Conservation (phyloP, 2,113 vertebrate species). For the Grallaria varia region DNA sequence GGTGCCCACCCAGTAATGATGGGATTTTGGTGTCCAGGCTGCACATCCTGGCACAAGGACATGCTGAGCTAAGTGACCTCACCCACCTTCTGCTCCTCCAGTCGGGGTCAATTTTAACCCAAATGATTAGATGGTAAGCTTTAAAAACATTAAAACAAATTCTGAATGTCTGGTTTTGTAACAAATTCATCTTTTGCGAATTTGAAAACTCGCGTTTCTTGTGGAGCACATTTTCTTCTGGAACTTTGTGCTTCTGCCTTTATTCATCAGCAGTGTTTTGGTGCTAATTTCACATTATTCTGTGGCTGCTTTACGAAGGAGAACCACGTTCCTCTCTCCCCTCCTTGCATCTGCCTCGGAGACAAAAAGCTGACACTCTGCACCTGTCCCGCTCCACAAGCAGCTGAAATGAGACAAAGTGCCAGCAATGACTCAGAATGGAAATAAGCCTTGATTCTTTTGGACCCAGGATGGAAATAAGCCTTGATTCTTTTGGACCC, state of each 20-base stretch:
- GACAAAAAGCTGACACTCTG: constrained; percentile 34
- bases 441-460: constrained; percentile 40
- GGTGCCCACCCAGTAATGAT: not conserved
- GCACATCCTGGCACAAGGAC: not conserved
- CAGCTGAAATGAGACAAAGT: constrained; percentile 32
- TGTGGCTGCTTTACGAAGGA: not conserved
- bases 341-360: constrained; percentile 1
- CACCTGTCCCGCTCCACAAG: constrained; percentile 37
- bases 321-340: not conserved
- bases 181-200: not conserved
- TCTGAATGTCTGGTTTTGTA: not conserved
- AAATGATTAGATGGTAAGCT: not conserved
- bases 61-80: not conserved
- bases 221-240: not conserved
- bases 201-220: not conserved
- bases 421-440: constrained; percentile 39
- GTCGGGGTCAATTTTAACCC: not conserved
- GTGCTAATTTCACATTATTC: constrained; percentile 16
- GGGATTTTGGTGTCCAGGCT: not conserved
- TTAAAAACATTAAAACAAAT: not conserved
- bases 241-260: not conserved
- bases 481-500: not conserved
- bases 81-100: not conserved
- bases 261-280: constrained; percentile 2
- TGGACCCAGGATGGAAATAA: not conserved